Evolutionary conservation across 2,797 vertebrate species (phyloP).

Genomic region (Rhabdomys pumilio): DNA sequence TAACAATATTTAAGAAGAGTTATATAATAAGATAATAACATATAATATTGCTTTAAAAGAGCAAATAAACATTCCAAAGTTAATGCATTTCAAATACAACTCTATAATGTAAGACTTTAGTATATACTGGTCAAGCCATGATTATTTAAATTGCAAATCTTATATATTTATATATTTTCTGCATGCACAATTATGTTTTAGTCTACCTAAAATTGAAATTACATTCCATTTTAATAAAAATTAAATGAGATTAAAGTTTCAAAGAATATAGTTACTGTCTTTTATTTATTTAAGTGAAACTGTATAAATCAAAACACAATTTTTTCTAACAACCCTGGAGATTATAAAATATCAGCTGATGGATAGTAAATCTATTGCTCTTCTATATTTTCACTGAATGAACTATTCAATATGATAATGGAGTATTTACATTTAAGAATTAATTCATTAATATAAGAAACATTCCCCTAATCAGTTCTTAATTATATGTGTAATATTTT

Average conservation of each 20-base stretch:
- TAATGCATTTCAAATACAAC: background rate
- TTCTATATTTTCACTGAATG: background rate
- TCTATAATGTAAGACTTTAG: background rate
- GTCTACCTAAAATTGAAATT: background rate
- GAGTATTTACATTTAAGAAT: conserved; percentile 28
- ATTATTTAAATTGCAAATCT: background rate
- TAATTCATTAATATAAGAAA: conserved; percentile 36
- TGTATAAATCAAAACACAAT: background rate
- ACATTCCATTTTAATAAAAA: background rate
- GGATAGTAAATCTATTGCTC: background rate
- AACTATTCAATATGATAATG: background rate
- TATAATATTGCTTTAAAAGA: background rate
- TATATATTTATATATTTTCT: background rate
- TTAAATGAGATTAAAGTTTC: conserved; percentile 19
- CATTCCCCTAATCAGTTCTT: background rate
- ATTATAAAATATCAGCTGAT: conserved; percentile 14
- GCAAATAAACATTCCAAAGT: background rate
- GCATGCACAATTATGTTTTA: background rate
- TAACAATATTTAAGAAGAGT: background rate
- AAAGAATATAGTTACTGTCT: background rate
- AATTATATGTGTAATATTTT: background rate
- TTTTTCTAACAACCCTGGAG: conserved; percentile 24
- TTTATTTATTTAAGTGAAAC: conserved; percentile 46
- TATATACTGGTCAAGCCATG: background rate
- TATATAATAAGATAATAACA: background rate